Evolutionary conservation across 2,888 invertebrate species (phyloP).

Genomic region (Himalopsyche tibetana): DNA sequence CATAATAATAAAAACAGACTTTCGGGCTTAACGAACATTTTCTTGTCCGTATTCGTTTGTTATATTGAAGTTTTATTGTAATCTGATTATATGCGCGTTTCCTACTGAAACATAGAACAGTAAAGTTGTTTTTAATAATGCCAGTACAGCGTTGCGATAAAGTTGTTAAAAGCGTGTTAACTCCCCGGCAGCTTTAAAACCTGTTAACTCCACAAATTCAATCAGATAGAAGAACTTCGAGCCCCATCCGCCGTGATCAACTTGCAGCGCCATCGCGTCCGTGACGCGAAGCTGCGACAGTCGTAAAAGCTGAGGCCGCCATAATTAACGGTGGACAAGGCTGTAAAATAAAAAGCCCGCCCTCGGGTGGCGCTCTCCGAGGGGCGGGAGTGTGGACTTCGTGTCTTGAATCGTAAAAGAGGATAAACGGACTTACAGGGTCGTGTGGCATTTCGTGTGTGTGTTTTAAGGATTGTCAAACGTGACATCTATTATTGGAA

Average conservation of each 20-base stretch:
- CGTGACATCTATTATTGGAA: neutral
- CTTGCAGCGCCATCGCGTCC: slow-evolving; percentile 84
- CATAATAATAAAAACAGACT: too few relatives aligned
- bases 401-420: slow-evolving; percentile 55
- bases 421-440: slow-evolving; percentile 54
- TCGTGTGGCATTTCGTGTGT: slow-evolving; percentile 43
- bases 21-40: too few relatives aligned
- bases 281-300: slow-evolving; percentile 89
- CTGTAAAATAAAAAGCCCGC: slow-evolving; percentile 23
- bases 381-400: slow-evolving; percentile 2
- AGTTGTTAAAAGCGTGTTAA: slow-evolving; percentile 38
- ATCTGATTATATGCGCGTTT: too few relatives aligned
- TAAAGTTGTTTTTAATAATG: neutral
- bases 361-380: neutral
- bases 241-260: neutral
- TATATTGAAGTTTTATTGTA: too few relatives aligned
- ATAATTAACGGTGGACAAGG: slow-evolving; percentile 57
- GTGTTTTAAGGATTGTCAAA: neutral
- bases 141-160: slow-evolving; percentile 3
- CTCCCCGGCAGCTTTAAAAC: neutral
- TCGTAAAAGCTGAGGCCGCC: slow-evolving; percentile 49
- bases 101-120: too few relatives aligned
- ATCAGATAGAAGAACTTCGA: slow-evolving; percentile 3
- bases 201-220: slow-evolving; percentile 35
- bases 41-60: too few relatives aligned